Conservation (phyloP, 2,797 vertebrate species). For the Lepilemur septentrionalis region DNA sequence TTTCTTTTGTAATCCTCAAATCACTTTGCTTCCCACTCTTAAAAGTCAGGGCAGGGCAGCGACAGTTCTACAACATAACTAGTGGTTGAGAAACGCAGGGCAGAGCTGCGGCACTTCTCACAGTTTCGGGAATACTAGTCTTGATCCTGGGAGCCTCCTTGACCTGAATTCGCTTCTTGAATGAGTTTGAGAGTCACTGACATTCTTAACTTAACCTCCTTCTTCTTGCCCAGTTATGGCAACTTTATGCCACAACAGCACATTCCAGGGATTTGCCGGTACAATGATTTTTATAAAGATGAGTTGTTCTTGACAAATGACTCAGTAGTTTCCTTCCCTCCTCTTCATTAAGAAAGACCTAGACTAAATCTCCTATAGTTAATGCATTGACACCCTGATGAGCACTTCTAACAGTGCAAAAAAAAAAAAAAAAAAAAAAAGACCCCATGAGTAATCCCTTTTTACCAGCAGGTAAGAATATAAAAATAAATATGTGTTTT, state of each 20-base stretch:
- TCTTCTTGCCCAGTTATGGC: background rate
- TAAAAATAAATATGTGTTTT: background rate
- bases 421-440: background rate
- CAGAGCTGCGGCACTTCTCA: background rate
- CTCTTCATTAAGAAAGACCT: background rate
- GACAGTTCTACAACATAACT: background rate
- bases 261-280: background rate
- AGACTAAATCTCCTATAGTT: background rate
- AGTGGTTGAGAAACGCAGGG: background rate
- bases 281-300: background rate
- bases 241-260: background rate
- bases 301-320: background rate
- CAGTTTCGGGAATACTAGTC: background rate
- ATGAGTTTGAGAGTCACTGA: background rate
- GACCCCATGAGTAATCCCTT: background rate
- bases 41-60: slow-evolving; percentile 20
- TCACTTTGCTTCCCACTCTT: slow-evolving; percentile 67
- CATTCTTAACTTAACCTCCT: background rate
- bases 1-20: slow-evolving; percentile 68
- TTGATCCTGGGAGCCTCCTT: background rate
- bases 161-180: background rate
- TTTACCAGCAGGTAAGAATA: background rate
- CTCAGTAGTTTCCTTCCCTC: background rate
- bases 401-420: background rate
- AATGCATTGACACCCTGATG: background rate